Conservation (phyloP, 2,113 vertebrate species). For the Myrmecophaga tridactyla region DNA sequence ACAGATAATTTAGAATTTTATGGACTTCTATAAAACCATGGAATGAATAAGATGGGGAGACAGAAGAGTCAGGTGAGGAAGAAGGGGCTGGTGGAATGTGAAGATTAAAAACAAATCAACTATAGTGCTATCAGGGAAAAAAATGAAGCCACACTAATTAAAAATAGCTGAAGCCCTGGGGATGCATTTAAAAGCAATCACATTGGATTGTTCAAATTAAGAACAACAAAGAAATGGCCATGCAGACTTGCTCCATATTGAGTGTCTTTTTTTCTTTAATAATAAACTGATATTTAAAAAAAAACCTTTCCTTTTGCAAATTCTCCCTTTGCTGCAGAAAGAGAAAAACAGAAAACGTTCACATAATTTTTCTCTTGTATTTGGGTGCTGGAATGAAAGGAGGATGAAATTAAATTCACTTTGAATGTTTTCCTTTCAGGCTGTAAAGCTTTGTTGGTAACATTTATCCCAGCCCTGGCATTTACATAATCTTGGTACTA, state of each 20-base stretch:
- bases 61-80: background rate
- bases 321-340: conserved; percentile 39
- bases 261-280: background rate
- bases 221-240: conserved; percentile 55
- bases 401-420: conserved; percentile 62
- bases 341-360: background rate
- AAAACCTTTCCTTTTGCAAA: conserved; percentile 25
- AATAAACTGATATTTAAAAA: conserved; percentile 37
- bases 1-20: conserved; percentile 38
- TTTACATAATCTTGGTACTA: conserved; percentile 67
- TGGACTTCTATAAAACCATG: conserved; percentile 8
- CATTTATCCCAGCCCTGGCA: conserved; percentile 19
- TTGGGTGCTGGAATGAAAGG: conserved; percentile 52
- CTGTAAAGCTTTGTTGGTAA: conserved; percentile 52
- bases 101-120: conserved; percentile 40
- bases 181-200: conserved; percentile 53
- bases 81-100: background rate
- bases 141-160: conserved; percentile 64
- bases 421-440: conserved; percentile 54
- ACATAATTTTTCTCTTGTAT: conserved; percentile 44
- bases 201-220: conserved; percentile 53
- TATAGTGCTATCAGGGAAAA: background rate
- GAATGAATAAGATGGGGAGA: background rate
- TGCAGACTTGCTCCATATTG: background rate
- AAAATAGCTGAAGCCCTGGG: conserved; percentile 60